Conservation (phyloP, 1,140 invertebrate species). For the Ceratoteleas bidentatus region DNA sequence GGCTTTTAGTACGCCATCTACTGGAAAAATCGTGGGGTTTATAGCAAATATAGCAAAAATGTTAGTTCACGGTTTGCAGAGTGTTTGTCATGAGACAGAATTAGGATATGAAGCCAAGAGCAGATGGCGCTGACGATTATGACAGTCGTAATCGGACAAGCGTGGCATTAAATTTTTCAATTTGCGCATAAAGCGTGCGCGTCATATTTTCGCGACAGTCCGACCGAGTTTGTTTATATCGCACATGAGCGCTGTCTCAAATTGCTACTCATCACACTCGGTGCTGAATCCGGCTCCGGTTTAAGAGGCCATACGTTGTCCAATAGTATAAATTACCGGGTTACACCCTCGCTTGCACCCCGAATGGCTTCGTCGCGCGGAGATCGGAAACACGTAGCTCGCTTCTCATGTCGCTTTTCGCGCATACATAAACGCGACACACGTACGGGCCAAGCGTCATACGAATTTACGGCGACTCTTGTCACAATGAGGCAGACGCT, state of each 20-base stretch:
- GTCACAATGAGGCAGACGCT: slow-evolving; percentile 44
- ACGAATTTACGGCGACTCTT: slow-evolving; percentile 40
- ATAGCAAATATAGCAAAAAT: no score
- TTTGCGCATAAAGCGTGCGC: no score
- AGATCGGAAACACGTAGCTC: slow-evolving; percentile 63
- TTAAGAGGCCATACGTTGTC: slow-evolving; percentile 70
- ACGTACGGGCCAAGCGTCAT: neutral
- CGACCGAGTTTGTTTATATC: slow-evolving; percentile 44
- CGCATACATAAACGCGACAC: slow-evolving; percentile 36
- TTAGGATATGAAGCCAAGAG: no score
- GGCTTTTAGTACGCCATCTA: no score
- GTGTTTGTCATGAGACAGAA: no score
- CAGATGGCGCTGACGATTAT: neutral
- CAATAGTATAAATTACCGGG: slow-evolving; percentile 69
- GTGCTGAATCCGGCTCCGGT: slow-evolving; percentile 63
- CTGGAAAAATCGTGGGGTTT: no score
- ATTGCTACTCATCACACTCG: slow-evolving; percentile 65
- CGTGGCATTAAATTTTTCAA: no score
- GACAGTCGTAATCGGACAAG: no score
- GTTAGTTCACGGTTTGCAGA: no score
- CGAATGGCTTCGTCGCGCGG: slow-evolving; percentile 68
- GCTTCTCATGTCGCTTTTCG: slow-evolving; percentile 46
- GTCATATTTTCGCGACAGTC: slow-evolving; percentile 33
- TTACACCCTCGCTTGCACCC: slow-evolving; percentile 63
- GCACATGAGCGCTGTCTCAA: slow-evolving; percentile 41